Evolutionary conservation across 2,113 vertebrate genomes (phyloP).

Genomic region (Ariopsis seemanni): DNA sequence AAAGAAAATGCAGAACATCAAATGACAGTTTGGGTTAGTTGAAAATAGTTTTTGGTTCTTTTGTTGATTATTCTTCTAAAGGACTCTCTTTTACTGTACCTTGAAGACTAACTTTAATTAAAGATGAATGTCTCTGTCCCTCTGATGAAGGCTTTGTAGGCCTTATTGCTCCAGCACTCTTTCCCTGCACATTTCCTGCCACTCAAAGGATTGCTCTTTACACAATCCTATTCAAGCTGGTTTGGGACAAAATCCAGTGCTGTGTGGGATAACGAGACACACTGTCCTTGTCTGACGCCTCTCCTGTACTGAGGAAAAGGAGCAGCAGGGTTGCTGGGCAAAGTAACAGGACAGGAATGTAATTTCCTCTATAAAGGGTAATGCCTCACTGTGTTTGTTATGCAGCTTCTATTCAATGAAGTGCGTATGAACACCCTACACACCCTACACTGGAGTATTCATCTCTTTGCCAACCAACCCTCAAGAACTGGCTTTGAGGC

Average conservation of each 20-base stretch:
- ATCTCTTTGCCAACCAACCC: not conserved
- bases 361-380: conserved; percentile 10
- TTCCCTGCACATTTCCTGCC: conserved; percentile 17
- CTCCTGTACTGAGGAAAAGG: not conserved
- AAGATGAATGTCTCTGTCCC: not conserved
- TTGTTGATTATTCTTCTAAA: not conserved
- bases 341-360: conserved; percentile 19
- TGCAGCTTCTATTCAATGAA: not conserved
- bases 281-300: conserved; percentile 10
- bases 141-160: not conserved
- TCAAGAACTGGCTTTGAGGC: not conserved
- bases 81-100: not conserved
- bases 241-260: conserved; percentile 22
- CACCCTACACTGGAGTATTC: not conserved
- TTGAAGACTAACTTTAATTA: not conserved
- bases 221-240: conserved; percentile 7
- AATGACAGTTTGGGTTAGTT: not conserved
- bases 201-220: conserved; percentile 10
- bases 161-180: not conserved
- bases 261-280: conserved; percentile 24
- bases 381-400: conserved; percentile 6
- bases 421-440: not conserved
- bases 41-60: not conserved
- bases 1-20: not conserved
- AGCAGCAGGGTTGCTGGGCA: conserved; percentile 24